A percentile compares a stretch with the other conserved stretches of the same genome.
phyloP scores from a whole-genome alignment of 2,113 vertebrate genomes.

The Pedionomus torquatus region DNA sequence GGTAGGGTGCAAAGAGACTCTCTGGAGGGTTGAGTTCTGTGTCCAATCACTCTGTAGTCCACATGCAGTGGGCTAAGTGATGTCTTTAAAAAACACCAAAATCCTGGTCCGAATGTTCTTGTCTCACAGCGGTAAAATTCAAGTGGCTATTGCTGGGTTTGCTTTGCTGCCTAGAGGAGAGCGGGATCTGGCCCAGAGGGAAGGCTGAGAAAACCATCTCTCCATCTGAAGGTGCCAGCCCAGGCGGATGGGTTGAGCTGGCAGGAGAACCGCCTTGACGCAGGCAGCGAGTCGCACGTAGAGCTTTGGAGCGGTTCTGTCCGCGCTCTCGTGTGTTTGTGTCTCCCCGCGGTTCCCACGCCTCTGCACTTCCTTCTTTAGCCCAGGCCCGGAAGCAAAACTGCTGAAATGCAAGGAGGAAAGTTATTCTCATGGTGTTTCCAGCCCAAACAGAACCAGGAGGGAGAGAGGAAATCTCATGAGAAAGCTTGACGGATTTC shows the following conservation, averaged over 20 bases:
- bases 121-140: not conserved
- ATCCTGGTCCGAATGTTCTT: not conserved
- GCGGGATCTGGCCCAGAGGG: not conserved
- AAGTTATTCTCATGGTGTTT: conserved; percentile 66
- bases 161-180: not conserved
- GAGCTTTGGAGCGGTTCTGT: not conserved
- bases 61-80: not conserved
- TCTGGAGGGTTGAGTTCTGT: not conserved
- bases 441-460: conserved; percentile 51
- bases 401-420: conserved; percentile 56
- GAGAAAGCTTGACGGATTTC: conserved; percentile 49
- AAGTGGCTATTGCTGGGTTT: not conserved
- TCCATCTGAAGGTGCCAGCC: not conserved
- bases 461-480: conserved; percentile 54
- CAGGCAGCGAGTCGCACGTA: not conserved
- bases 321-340: conserved; percentile 18
- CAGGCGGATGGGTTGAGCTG: not conserved
- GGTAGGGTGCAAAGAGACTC: not conserved
- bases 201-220: not conserved
- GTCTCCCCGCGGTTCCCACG: conserved; percentile 63
- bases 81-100: not conserved
- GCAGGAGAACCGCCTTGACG: not conserved
- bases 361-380: conserved; percentile 69
- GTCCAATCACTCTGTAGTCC: not conserved
- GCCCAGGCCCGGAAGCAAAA: conserved; percentile 67